A percentile compares a stretch with the other conserved stretches of the same genome.
phyloP scores from a whole-genome alignment of 2,113 vertebrate species.

The Turnix velox region DNA sequence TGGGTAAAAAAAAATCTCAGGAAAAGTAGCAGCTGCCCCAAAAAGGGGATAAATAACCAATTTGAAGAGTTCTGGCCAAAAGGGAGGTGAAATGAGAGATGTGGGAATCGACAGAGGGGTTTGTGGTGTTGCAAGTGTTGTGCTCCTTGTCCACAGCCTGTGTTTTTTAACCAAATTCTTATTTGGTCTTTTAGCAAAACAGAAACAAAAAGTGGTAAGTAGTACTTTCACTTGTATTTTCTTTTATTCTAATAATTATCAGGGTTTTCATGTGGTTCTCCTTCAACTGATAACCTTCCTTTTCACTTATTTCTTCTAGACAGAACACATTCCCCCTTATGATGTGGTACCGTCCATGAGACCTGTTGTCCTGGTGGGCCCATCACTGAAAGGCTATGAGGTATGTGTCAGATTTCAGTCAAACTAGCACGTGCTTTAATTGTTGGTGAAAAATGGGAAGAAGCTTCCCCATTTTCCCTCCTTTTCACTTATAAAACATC shows the following conservation, averaged over 20 bases:
- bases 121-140: not conserved
- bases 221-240: not conserved
- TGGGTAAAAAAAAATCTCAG: not conserved
- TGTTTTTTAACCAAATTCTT: slow-evolving; percentile 69
- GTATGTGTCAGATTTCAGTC: slow-evolving; percentile 60
- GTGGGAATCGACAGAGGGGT: not conserved
- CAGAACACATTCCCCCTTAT: slow-evolving; percentile 94
- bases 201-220: slow-evolving; percentile 99
- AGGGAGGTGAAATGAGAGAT: not conserved
- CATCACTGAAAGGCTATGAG: slow-evolving; percentile 98
- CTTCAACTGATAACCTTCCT: not conserved
- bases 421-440: not conserved
- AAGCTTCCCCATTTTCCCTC: not conserved
- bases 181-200: slow-evolving; percentile 87
- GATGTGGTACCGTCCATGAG: slow-evolving; percentile 98
- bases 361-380: slow-evolving; percentile 94
- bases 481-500: not conserved
- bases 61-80: not conserved
- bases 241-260: not conserved
- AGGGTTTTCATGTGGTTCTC: not conserved
- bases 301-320: slow-evolving; percentile 77
- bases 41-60: not conserved
- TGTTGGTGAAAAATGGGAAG: not conserved
- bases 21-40: not conserved
- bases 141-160: not conserved